phyloP scores from a whole-genome alignment of 2,113 vertebrate species.

The Sylvietta virens region DNA sequence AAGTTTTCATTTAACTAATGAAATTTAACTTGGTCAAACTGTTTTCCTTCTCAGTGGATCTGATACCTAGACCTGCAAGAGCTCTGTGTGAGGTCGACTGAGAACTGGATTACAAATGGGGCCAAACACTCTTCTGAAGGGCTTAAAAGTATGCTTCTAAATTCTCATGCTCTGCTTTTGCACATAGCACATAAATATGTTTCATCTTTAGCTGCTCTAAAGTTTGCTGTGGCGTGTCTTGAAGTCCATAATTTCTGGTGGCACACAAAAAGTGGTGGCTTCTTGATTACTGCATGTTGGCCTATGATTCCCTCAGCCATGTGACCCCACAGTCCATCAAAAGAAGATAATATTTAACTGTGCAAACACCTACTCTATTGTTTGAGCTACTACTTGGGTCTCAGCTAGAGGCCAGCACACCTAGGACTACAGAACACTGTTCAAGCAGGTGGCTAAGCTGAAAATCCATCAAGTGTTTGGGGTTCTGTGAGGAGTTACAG shows the following conservation, averaged over 20 bases:
- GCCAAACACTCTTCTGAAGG: background rate
- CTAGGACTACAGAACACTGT: background rate
- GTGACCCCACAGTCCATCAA: background rate
- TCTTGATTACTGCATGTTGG: background rate
- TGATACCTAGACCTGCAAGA: background rate
- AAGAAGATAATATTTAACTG: background rate
- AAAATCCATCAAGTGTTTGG: background rate
- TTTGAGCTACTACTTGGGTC: background rate
- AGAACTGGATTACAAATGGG: background rate
- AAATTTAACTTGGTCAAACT: background rate
- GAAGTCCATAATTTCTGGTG: background rate
- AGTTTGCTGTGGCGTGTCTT: background rate
- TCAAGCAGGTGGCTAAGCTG: background rate
- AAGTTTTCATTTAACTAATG: background rate
- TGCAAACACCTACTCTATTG: background rate
- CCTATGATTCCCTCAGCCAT: background rate
- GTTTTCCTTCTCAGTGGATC: background rate
- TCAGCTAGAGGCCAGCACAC: background rate
- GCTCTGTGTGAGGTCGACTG: background rate
- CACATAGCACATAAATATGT: rapidly evolving
- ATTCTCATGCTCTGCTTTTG: background rate
- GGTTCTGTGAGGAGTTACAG: background rate
- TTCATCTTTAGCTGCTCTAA: background rate
- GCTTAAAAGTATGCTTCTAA: background rate
- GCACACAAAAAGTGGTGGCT: background rate